Evolutionary conservation across 2,888 invertebrate species (phyloP), one percentile per base, ranked within the genome.

Genomic region (Drosophila paranaensis): DNA sequence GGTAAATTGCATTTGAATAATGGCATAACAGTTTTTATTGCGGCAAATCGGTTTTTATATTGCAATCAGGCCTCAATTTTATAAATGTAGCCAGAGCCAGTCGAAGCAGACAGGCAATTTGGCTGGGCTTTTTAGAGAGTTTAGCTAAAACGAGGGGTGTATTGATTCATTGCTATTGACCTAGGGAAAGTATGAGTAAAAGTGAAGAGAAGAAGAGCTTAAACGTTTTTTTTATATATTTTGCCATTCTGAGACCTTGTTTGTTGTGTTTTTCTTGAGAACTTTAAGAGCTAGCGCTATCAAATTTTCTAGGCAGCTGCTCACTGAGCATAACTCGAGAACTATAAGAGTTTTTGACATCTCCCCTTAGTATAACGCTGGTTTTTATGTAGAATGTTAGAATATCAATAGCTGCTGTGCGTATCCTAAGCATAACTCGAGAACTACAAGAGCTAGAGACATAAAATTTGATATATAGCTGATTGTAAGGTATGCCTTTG

Each of bases 21-120:
- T 69, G 60, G 68, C 60, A 60, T 1, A 66, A 69, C 39, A 60
- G 67, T 69, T 69, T 69, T 51, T 35, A 60, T 67, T 67, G 54
- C 60, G 48, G 60, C 46, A 50, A 60, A 50, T 55, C 42, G 35
- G 46, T 48, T 60, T 70, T 51, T 60, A 43, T 43, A 35, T 55
- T 60, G 50, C 70, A 71, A 69, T 71, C 69, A 69, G 40, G 45
- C 33, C 27, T 30, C 33, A 61, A 71, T 69, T 71, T 51, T 51
- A 69, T 56, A 57, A 40, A 51, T 56, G 13, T 51, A 14, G 14
- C 37, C 11, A 33, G 37, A 60, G n/a, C 37, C 43, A 50, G 27
- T 33, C 57, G 50, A 51, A 45, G 56, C 14, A 68, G 45, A 46
- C 11, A 25, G 20, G n/a, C 1, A 16, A 9, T 48, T 39, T 8